Evolutionary conservation across 1,140 invertebrate genomes (phyloP).

Genomic region (Drosophila eugracilis): DNA sequence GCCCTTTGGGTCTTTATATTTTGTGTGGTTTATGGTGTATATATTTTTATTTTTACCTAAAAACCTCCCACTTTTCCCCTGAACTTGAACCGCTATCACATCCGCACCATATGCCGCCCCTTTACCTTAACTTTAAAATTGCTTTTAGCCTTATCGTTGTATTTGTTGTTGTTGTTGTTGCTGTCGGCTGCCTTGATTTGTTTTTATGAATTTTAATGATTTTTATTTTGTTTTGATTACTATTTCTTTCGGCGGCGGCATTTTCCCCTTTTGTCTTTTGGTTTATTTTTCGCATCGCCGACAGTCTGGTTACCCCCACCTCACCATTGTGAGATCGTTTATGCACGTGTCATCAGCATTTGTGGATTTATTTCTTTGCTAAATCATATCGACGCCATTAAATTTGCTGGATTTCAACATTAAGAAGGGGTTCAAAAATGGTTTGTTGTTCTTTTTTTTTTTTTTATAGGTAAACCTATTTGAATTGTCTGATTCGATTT

Average conservation of each 20-base stretch:
- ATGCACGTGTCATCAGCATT: conserved; percentile 27
- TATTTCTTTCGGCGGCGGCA: conserved; percentile 44
- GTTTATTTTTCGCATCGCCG: conserved; percentile 42
- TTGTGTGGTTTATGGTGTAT: conserved; percentile 7
- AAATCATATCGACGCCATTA: background rate
- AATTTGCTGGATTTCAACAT: background rate
- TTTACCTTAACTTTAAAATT: conserved; percentile 25
- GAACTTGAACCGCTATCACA: conserved; percentile 50
- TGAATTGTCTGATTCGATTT: background rate
- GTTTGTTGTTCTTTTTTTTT: too few relatives aligned
- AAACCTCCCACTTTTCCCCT: conserved; percentile 10
- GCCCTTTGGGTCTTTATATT: background rate
- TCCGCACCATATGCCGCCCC: background rate
- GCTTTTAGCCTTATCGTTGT: conserved; percentile 42
- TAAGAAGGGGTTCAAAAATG: background rate
- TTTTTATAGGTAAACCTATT: too few relatives aligned
- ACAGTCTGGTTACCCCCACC: conserved; percentile 3
- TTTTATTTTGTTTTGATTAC: conserved; percentile 68
- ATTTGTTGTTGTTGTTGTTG: conserved; percentile 25
- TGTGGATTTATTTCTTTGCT: conserved; percentile 7
- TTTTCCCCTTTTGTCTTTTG: conserved; percentile 53
- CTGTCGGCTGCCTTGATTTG: conserved; percentile 33
- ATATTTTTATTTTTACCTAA: background rate
- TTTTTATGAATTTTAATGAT: conserved; percentile 67
- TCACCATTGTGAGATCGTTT: background rate